Conservation (phyloP, 2,113 vertebrate species). For the Artemisiospiza belli region DNA sequence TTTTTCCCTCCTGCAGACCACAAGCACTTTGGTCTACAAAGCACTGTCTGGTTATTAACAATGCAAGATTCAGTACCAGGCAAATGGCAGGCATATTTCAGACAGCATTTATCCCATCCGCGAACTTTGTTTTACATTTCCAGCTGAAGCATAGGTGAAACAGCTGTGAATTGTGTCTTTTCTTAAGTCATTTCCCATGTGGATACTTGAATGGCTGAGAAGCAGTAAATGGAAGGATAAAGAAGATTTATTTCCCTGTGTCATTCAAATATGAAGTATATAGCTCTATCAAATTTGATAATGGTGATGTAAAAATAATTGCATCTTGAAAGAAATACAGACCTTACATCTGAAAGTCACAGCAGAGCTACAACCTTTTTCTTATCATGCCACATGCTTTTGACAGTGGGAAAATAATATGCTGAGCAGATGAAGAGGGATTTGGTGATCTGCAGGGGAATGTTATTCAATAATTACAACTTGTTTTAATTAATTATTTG, state of each 20-base stretch:
- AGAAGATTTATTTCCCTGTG: background rate
- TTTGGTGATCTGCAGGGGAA: background rate
- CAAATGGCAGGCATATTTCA: fast-evolving
- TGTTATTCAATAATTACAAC: background rate
- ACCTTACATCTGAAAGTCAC: background rate
- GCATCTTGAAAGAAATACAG: background rate
- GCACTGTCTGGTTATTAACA: background rate
- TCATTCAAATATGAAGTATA: background rate
- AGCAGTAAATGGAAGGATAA: background rate
- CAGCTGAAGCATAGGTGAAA: background rate
- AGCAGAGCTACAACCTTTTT: background rate
- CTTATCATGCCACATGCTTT: background rate
- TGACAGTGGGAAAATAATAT: background rate
- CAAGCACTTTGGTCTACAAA: background rate
- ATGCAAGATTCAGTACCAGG: background rate
- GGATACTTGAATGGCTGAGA: background rate
- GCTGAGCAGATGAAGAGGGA: background rate
- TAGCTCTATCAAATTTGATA: background rate
- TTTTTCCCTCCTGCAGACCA: background rate
- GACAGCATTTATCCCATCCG: background rate
- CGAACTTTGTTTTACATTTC: background rate
- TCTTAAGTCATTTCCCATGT: background rate
- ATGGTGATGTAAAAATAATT: background rate
- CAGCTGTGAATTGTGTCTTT: background rate
- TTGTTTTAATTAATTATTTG: background rate